These are phyloP conservation scores for Poeciliopsis paucimaculata DNA, from an alignment of 2,797 vertebrate species.

Conservation along the genomic window DNA sequence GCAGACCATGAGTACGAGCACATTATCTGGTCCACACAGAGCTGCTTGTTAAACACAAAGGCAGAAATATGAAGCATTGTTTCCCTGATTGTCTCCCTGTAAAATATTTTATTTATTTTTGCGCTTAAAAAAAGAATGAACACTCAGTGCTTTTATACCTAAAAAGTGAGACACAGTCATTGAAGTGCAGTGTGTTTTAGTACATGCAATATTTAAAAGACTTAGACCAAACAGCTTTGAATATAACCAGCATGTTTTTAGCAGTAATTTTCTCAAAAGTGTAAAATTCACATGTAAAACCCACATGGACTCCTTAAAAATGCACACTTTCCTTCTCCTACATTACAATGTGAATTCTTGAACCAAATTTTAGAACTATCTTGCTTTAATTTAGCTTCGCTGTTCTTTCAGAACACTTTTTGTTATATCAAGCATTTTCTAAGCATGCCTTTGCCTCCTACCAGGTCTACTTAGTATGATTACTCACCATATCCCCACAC, in stretches of 20 bases:
- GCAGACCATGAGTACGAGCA: constrained; percentile 62
- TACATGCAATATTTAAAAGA: not conserved
- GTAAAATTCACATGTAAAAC: not conserved
- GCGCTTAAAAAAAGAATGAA: constrained; percentile 26
- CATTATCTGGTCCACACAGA: constrained; percentile 80
- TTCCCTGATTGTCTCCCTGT: constrained; percentile 61
- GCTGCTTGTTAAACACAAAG: constrained; percentile 81
- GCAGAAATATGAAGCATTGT: constrained; percentile 77
- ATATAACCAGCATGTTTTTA: not conserved
- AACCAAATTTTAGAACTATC: not conserved
- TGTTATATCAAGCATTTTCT: not conserved
- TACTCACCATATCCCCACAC: not conserved
- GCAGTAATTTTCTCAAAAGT: not conserved
- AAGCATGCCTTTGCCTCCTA: not conserved
- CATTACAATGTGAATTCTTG: not conserved
- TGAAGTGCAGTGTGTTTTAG: constrained; percentile 19
- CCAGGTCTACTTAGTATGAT: not conserved
- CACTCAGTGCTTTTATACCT: constrained; percentile 35
- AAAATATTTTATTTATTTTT: constrained; percentile 62
- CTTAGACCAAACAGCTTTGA: constrained; percentile 11
- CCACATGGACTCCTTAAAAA: not conserved
- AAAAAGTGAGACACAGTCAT: constrained; percentile 19
- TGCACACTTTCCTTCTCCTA: not conserved
- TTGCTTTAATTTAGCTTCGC: not conserved
- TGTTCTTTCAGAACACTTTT: not conserved